Evolutionary conservation across 2,888 invertebrate genomes (phyloP).

Genomic region (Ormyrus pomaceus): DNA sequence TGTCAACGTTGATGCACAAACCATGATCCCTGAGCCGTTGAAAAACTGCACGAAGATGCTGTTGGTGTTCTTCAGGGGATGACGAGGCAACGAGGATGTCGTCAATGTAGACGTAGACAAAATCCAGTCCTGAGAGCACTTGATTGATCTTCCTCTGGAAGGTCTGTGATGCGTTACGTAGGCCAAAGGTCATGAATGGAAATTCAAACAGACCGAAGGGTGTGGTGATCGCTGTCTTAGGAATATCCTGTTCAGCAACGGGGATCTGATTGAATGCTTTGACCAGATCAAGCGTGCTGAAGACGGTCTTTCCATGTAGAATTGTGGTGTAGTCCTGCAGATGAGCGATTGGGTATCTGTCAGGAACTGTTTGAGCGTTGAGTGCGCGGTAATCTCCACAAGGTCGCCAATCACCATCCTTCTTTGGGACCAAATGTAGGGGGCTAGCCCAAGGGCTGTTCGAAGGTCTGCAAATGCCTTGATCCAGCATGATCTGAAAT

Average conservation of each 20-base stretch:
- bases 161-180: constrained; percentile 65
- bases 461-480: constrained; percentile 72
- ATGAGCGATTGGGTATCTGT: constrained; percentile 64
- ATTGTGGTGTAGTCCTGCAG: constrained; percentile 60
- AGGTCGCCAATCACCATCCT: constrained; percentile 58
- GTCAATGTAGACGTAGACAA: constrained; percentile 55
- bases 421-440: constrained; percentile 66
- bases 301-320: constrained; percentile 58
- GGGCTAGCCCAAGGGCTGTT: constrained; percentile 72
- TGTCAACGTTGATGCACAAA: constrained; percentile 60
- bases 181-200: constrained; percentile 63
- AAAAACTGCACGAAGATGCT: constrained; percentile 55
- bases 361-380: constrained; percentile 63
- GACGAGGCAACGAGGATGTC: constrained; percentile 56
- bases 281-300: constrained; percentile 61
- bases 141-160: constrained; percentile 59
- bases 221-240: constrained; percentile 65
- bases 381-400: constrained; percentile 65
- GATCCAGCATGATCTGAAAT: constrained; percentile 67
- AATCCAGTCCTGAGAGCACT: constrained; percentile 56
- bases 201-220: constrained; percentile 67
- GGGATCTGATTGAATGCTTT: constrained; percentile 57
- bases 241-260: constrained; percentile 62
- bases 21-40: constrained; percentile 49
- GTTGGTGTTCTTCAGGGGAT: constrained; percentile 55